Base-by-base conservation (phyloP, 2,113 vertebrate species). In the Peromyscus leucopus region DNA sequence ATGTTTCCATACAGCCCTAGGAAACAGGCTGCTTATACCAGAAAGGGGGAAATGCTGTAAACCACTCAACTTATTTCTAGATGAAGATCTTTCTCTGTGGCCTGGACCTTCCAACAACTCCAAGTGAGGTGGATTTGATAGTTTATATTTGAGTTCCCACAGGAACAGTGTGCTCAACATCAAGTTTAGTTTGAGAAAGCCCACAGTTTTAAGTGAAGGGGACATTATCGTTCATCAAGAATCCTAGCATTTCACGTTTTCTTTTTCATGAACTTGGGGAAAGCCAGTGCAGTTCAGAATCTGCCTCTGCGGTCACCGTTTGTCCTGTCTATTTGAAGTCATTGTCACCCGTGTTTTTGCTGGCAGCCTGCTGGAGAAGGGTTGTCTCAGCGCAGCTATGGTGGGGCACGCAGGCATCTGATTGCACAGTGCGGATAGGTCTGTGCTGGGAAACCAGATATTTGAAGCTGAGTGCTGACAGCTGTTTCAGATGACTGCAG, bases 391-490 rank as follows among this genome's bases (percentile, higher is more conserved):
- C 65, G 51, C 19, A 57, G 22, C 42, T 79, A n/a, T 59, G 91
- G 85, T 93, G 74, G 19, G 83, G 8, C 89, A 31, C 91, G 65
- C 69, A 96, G 89, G 75, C 94, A 93, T 87, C 96, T 95, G 95
- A 94, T 93, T 97, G 88, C 92, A 94, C 93, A 97, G 89, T 89
- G 51, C 95, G 96, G 91, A 95, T 95, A 94, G 94, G 55, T 96
- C 95, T 95, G 39, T 96, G 92, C 98, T 98, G 97, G 97, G 85
- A 96, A 97, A 96, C 89, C 89, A 97, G 87, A 94, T 95, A 97
- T 96, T 97, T 97, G 94, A 97, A 94, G 89, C 91, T 96, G 74
- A 92, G 71, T 88, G 33, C 79, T 92, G 93, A 91, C 95, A 97
- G 95, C 94, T 97, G 94, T 96, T 96, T 92, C 83, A 97, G 94